Conservation (phyloP, 2,113 vertebrate genomes). For the Otis tarda region DNA sequence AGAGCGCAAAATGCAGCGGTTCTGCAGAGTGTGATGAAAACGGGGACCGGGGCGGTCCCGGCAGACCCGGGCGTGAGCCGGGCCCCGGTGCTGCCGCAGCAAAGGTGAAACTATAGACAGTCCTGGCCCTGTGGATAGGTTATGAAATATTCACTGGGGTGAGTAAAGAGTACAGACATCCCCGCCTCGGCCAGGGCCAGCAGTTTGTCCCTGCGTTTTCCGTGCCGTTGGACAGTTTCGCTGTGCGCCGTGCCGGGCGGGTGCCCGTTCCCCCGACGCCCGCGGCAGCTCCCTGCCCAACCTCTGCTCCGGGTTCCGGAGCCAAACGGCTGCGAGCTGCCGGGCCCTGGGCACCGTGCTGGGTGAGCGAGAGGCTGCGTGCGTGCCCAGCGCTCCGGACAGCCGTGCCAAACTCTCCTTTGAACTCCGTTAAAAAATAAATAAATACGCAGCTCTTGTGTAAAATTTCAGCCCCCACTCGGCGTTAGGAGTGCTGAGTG, state of each 20-base stretch:
- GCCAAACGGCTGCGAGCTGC: not conserved
- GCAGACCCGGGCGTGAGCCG: not conserved
- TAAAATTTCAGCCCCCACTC: not conserved
- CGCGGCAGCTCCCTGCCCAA: fast-evolving
- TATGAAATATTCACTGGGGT: not conserved
- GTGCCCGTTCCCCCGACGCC: not conserved
- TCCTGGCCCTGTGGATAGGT: not conserved
- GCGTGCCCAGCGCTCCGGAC: fast-evolving
- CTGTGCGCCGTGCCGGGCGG: fast-evolving
- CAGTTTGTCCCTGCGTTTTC: not conserved
- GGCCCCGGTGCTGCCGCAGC: not conserved
- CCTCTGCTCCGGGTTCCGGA: fast-evolving
- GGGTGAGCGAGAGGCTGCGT: no score
- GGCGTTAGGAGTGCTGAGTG: not conserved
- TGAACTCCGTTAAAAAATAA: not conserved
- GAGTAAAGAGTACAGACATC: not conserved
- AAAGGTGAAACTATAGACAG: not conserved
- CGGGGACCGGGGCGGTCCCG: fast-evolving
- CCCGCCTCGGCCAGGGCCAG: fast-evolving
- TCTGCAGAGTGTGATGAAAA: not conserved
- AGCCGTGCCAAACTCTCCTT: not conserved
- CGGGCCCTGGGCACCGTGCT: not conserved
- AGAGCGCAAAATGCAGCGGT: not conserved
- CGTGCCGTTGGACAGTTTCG: no score
- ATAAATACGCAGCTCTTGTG: not conserved